phyloP scores from a whole-genome alignment of 1,140 invertebrate species.

The Arion vulgaris region DNA sequence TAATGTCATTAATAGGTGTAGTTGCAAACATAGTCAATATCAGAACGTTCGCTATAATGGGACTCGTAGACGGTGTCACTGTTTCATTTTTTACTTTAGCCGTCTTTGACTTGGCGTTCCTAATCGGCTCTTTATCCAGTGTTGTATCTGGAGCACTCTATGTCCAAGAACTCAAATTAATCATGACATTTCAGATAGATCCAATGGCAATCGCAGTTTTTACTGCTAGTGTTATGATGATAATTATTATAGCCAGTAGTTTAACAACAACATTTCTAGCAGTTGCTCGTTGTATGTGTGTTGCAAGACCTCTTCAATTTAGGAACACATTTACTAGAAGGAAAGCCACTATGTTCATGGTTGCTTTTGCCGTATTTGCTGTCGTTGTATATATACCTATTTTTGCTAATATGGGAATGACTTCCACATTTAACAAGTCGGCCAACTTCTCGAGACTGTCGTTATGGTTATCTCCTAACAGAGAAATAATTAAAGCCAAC shows the following conservation, averaged over 20 bases:
- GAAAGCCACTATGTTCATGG: not conserved
- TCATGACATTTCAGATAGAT: not conserved
- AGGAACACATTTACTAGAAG: conserved; percentile 5
- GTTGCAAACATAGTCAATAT: not conserved
- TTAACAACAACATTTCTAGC: not conserved
- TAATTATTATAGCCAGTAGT: not conserved
- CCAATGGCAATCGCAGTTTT: not conserved
- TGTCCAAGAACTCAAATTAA: not conserved
- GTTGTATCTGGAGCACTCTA: not conserved
- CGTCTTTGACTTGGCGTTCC: not conserved
- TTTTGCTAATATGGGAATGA: not conserved
- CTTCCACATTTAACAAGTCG: not conserved
- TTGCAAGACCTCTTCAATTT: conserved; percentile 2
- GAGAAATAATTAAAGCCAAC: not conserved
- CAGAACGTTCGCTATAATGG: not conserved
- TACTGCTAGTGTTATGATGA: not conserved
- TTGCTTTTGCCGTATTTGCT: not conserved
- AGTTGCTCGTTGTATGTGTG: conserved; percentile 21
- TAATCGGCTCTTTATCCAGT: not conserved
- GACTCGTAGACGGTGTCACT: not conserved
- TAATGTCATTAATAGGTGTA: not conserved
- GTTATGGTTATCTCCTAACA: not conserved
- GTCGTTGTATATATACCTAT: not conserved
- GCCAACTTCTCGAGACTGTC: not conserved
- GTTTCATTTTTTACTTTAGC: not conserved